phyloP scores from a whole-genome alignment of 2,797 vertebrate species.

The Argya squamiceps region DNA sequence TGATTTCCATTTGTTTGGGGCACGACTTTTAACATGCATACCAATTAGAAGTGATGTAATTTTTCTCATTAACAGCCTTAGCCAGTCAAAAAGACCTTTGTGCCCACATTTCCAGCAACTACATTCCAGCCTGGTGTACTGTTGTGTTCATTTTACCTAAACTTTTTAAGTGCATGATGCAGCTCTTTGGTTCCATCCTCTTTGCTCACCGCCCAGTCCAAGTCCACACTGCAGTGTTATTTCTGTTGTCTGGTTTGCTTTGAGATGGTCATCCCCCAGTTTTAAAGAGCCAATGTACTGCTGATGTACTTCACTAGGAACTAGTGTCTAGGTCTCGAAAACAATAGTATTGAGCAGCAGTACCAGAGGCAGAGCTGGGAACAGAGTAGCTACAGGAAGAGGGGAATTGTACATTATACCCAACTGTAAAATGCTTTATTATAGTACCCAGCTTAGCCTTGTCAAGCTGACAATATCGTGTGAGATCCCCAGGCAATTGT shows the following conservation, averaged over 20 bases:
- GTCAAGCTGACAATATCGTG: neutral
- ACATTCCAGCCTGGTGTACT: neutral
- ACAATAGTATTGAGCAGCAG: neutral
- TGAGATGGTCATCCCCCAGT: neutral
- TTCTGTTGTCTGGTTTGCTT: neutral
- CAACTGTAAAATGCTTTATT: neutral
- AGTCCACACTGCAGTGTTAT: neutral
- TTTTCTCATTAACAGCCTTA: slow-evolving; percentile 2
- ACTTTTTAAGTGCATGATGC: neutral
- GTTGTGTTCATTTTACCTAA: neutral
- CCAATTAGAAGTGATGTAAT: neutral
- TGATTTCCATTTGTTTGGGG: neutral
- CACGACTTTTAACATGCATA: neutral
- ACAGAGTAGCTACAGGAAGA: neutral
- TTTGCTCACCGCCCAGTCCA: neutral
- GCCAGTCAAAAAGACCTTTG: neutral
- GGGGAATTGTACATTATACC: neutral
- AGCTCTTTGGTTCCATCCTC: neutral
- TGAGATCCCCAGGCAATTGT: neutral
- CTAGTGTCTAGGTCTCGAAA: neutral
- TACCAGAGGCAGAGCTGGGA: neutral
- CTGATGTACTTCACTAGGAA: neutral
- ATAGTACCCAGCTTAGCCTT: neutral
- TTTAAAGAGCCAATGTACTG: neutral
- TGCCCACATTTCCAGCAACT: neutral